Percentiles rank a stretch among this genome's conserved stretches.
Conservation (phyloP, 2,113 vertebrate genomes). For the Limnothrissa miodon region DNA sequence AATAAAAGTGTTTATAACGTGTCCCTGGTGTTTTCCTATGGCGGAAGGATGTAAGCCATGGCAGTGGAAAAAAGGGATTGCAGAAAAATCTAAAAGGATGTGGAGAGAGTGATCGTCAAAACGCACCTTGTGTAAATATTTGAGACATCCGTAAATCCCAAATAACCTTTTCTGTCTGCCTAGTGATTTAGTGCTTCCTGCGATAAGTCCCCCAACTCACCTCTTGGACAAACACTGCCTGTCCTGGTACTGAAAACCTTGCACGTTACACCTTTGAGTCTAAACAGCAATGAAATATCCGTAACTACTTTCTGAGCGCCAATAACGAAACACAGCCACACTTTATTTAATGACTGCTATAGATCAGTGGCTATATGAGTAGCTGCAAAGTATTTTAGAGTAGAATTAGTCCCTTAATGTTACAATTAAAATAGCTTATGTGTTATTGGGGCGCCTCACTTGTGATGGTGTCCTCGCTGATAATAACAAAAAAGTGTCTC, state of each 20-base stretch:
- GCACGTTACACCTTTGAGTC: neutral
- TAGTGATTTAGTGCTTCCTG: conserved; percentile 79
- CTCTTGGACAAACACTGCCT: conserved; percentile 47
- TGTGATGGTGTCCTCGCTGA: no score
- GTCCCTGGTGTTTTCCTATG: conserved; percentile 77
- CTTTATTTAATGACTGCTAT: neutral
- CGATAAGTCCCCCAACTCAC: conserved; percentile 52
- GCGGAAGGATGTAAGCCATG: conserved; percentile 77
- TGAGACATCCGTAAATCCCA: conserved; percentile 80
- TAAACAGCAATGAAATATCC: conserved; percentile 34
- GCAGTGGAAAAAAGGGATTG: neutral
- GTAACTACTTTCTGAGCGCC: conserved; percentile 21
- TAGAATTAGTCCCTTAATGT: neutral
- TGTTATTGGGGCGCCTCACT: neutral
- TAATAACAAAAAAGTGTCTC: no score
- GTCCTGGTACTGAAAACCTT: conserved; percentile 21
- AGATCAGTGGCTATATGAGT: neutral
- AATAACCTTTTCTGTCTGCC: conserved; percentile 74
- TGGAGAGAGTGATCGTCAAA: conserved; percentile 75
- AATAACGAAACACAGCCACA: neutral
- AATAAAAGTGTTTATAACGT: conserved; percentile 90
- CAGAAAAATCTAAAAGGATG: conserved; percentile 67
- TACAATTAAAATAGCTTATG: neutral
- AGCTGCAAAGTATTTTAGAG: neutral
- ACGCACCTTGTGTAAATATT: conserved; percentile 96